Evolutionary conservation across 2,888 invertebrate genomes (phyloP).

Genomic region (Esperia sulphurella): DNA sequence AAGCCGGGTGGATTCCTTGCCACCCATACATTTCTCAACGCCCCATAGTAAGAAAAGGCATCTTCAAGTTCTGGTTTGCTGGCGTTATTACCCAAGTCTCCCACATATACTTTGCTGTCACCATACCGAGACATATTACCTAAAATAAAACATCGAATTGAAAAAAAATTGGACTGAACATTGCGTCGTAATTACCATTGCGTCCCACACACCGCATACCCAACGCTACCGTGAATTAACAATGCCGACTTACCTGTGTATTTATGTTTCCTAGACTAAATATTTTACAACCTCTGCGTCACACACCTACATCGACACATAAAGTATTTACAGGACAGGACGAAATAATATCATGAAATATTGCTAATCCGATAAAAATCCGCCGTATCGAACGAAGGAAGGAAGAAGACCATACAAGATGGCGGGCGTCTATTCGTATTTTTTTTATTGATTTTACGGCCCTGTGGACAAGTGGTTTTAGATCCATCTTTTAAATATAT

Average conservation of each 20-base stretch:
- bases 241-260: neutral
- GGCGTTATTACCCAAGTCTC: constrained; percentile 94
- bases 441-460: too few species aligned
- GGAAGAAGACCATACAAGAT: too few species aligned
- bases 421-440: too few species aligned
- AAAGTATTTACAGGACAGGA: too few species aligned
- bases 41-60: constrained; percentile 95
- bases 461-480: too few species aligned
- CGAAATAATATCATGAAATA: too few species aligned
- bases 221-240: neutral
- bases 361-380: too few species aligned
- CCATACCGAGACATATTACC: constrained; percentile 86
- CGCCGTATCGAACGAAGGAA: too few species aligned
- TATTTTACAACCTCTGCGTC: neutral
- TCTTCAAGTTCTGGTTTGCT: constrained; percentile 96
- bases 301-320: neutral
- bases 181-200: neutral
- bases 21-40: constrained; percentile 97
- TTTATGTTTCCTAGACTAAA: neutral
- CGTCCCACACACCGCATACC: neutral
- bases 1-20: constrained; percentile 97
- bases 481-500: too few species aligned
- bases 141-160: constrained; percentile 9
- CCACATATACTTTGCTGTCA: constrained; percentile 97
- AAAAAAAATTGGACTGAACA: neutral